phyloP scores from a whole-genome alignment of 2,888 invertebrate genomes.

The Nephrotoma appendiculata region DNA sequence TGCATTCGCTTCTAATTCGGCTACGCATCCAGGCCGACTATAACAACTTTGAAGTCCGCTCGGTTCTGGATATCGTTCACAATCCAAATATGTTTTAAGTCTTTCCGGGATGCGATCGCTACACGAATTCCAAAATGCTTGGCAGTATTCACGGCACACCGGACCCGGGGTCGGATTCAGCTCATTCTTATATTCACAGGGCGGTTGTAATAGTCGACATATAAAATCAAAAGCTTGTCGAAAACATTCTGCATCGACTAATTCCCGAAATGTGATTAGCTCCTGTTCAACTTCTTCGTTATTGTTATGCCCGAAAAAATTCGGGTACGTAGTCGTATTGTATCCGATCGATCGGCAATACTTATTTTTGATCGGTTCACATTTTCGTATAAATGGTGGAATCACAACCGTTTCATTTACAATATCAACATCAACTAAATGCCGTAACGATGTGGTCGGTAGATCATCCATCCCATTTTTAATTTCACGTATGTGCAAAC shows the following conservation, averaged over 20 bases:
- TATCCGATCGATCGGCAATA: slow-evolving; percentile 60
- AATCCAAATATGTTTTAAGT: slow-evolving; percentile 59
- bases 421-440: slow-evolving; percentile 23
- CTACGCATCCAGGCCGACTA: slow-evolving; percentile 69
- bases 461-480: slow-evolving; percentile 29
- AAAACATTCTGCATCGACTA: slow-evolving; percentile 86
- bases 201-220: slow-evolving; percentile 73
- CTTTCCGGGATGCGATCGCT: slow-evolving; percentile 57
- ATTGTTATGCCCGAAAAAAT: slow-evolving; percentile 45
- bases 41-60: slow-evolving; percentile 58
- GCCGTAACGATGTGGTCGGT: slow-evolving; percentile 27
- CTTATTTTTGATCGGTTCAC: slow-evolving; percentile 47
- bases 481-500: slow-evolving; percentile 45
- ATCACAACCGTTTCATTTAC: slow-evolving; percentile 29
- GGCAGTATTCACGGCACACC: slow-evolving; percentile 66
- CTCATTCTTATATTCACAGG: slow-evolving; percentile 55
- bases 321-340: slow-evolving; percentile 73
- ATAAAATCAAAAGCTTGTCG: slow-evolving; percentile 78
- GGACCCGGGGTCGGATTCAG: slow-evolving; percentile 25
- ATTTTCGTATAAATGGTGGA: slow-evolving; percentile 43
- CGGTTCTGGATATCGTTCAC: slow-evolving; percentile 65
- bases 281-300: slow-evolving; percentile 53
- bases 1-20: slow-evolving; percentile 56
- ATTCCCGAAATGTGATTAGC: slow-evolving; percentile 66
- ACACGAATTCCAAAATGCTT: slow-evolving; percentile 71